Evolutionary conservation across 2,797 vertebrate species (phyloP).

Genomic region (Periparus ater): DNA sequence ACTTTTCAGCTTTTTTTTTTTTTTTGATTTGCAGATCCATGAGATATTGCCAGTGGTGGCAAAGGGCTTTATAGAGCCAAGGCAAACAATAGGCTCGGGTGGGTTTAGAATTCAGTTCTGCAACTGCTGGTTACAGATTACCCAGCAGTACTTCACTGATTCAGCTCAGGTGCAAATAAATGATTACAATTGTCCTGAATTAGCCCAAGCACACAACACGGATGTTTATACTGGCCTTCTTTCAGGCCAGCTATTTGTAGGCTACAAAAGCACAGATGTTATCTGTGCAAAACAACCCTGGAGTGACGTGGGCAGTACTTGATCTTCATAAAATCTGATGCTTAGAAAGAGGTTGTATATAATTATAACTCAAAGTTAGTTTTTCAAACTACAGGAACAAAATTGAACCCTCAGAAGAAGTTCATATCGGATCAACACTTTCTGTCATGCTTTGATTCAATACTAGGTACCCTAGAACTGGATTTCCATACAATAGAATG

Average conservation of each 20-base stretch:
- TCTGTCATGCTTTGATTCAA: not conserved
- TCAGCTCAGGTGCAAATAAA: not conserved
- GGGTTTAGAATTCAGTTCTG: not conserved
- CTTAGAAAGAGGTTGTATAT: no score
- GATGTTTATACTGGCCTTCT: not conserved
- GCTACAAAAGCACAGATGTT: conserved; percentile 1
- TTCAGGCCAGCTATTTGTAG: not conserved
- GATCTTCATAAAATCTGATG: not conserved
- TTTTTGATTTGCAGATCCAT: not conserved
- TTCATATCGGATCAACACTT: not conserved
- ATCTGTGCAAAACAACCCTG: not conserved
- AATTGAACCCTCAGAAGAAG: not conserved
- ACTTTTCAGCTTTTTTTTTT: not conserved
- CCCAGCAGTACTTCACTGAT: not conserved
- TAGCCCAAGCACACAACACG: not conserved
- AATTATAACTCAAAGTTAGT: not conserved
- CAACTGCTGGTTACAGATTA: not conserved
- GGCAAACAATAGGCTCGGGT: not conserved
- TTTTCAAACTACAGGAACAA: not conserved
- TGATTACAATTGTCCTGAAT: not conserved
- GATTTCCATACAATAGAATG: not conserved
- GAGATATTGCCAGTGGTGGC: not conserved
- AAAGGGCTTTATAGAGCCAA: not conserved
- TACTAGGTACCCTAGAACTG: not conserved
- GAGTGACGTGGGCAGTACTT: not conserved